A percentile compares a stretch with the other conserved stretches of the same genome.
phyloP scores from a whole-genome alignment of 2,113 vertebrate species.

The Rhabdomys dilectus region DNA sequence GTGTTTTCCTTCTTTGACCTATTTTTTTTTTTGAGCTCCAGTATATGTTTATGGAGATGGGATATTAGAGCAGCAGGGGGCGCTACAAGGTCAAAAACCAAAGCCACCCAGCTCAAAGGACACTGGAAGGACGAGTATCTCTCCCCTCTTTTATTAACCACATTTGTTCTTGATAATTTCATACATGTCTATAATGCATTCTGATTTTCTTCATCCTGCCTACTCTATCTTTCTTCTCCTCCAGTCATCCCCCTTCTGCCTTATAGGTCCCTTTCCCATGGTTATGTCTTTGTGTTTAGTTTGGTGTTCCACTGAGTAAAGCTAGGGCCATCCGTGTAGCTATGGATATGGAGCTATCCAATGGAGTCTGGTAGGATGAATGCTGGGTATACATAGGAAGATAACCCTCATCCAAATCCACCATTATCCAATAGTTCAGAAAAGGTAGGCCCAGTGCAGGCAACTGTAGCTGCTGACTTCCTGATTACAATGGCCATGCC shows the following conservation, averaged over 20 bases:
- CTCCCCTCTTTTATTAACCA: not conserved
- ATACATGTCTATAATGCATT: not conserved
- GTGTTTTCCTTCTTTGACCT: conserved; percentile 65
- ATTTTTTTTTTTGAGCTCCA: conserved; percentile 48
- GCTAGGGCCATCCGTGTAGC: no score
- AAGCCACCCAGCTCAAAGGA: not conserved
- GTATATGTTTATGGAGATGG: conserved; percentile 7
- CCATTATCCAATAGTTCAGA: not conserved
- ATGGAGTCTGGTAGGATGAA: not conserved
- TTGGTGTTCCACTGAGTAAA: not conserved
- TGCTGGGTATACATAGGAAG: not conserved
- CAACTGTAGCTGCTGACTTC: not conserved
- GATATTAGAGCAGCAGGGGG: conserved; percentile 77
- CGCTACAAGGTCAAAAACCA: conserved; percentile 77
- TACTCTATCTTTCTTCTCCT: not conserved
- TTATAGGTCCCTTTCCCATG: not conserved
- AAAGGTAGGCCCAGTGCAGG: not conserved
- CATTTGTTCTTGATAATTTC: not conserved
- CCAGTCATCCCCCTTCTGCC: not conserved
- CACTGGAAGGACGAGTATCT: not conserved
- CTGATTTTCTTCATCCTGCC: not conserved
- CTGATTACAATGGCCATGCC: not conserved
- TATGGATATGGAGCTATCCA: not conserved
- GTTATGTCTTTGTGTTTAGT: not conserved
- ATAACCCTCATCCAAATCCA: not conserved